These are phyloP conservation scores for Meloidogyne exigua DNA, from an alignment of 1,140 invertebrate genomes.

Conservation along the genomic window DNA sequence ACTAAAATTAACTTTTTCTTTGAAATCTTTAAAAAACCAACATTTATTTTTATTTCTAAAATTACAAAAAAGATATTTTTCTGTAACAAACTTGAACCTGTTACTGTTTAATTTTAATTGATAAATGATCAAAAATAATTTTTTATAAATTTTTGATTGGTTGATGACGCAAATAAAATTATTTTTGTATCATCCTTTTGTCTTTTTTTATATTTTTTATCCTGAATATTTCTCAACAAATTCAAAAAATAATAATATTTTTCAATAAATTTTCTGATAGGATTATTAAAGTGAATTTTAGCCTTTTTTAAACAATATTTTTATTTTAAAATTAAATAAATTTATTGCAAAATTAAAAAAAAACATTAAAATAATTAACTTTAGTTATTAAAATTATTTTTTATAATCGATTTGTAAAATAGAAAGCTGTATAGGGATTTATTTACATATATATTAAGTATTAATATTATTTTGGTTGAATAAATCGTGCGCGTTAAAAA, in stretches of 20 bases:
- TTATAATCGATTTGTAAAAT: background rate
- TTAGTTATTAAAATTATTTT: background rate
- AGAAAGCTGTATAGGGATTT: too few relatives aligned
- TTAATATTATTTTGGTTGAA: background rate
- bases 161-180: slow-evolving; percentile 8
- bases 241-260: too few relatives aligned
- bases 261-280: background rate
- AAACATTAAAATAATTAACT: too few relatives aligned
- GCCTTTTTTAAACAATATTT: too few relatives aligned
- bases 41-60: background rate
- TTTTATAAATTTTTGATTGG: background rate
- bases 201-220: background rate
- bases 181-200: background rate
- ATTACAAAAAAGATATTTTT: background rate
- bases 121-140: background rate
- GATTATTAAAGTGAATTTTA: background rate
- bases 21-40: background rate
- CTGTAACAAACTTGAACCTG: background rate
- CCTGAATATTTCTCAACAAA: background rate
- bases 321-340: too few relatives aligned
- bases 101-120: background rate
- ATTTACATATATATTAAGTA: background rate
- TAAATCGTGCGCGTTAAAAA: background rate
- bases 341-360: too few relatives aligned
- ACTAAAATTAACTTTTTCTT: background rate